Conservation (phyloP, 2,888 invertebrate genomes). For the Spodoptera picta region DNA sequence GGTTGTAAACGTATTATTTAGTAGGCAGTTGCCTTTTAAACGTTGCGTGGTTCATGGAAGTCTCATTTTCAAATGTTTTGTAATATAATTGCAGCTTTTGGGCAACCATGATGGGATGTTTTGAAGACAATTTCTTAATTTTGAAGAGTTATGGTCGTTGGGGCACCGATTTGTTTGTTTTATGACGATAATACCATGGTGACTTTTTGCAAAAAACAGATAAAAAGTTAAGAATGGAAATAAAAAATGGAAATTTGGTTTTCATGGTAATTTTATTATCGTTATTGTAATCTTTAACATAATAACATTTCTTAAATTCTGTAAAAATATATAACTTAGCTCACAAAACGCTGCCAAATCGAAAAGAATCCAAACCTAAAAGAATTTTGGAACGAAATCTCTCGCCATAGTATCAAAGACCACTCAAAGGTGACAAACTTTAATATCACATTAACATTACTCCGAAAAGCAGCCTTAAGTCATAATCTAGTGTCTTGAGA, state of each 20-base stretch:
- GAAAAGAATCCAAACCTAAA: background rate
- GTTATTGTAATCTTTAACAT: too few species aligned
- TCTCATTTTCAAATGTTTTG: slow-evolving; percentile 30
- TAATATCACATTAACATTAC: slow-evolving; percentile 47
- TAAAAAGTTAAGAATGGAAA: background rate
- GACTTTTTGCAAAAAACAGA: background rate
- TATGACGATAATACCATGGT: slow-evolving; percentile 6
- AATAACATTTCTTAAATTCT: too few species aligned
- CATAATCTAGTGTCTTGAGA: slow-evolving; percentile 73
- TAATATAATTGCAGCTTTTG: slow-evolving; percentile 39
- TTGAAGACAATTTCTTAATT: slow-evolving; percentile 22
- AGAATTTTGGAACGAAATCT: slow-evolving; percentile 14
- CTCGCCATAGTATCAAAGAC: slow-evolving; percentile 16
- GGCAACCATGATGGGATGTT: slow-evolving; percentile 11
- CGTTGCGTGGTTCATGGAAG: slow-evolving; percentile 23
- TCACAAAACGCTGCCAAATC: background rate
- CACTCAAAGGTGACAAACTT: slow-evolving; percentile 39
- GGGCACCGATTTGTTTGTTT: slow-evolving; percentile 8
- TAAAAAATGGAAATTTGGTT: too few species aligned
- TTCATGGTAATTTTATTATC: too few species aligned
- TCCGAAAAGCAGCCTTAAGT: slow-evolving; percentile 49
- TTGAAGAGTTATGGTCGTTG: slow-evolving; percentile 7
- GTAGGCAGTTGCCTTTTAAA: slow-evolving; percentile 28
- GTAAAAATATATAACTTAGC: too few species aligned
- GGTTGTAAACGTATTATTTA: slow-evolving; percentile 36